Percentiles rank a stretch among this genome's conserved stretches.
Conservation (phyloP, 2,113 vertebrate genomes). For the Mobula birostris region DNA sequence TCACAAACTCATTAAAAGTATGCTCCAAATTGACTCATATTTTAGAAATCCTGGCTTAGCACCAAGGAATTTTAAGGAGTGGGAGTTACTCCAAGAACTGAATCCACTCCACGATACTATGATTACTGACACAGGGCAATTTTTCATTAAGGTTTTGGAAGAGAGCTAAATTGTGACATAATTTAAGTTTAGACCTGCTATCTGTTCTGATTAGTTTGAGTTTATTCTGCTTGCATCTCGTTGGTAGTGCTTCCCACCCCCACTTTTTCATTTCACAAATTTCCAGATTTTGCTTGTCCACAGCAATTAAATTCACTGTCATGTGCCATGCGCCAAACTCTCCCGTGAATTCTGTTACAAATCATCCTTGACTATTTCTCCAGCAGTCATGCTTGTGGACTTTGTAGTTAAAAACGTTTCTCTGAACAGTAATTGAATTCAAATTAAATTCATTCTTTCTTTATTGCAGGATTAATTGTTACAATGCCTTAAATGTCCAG, state of each 20-base stretch:
- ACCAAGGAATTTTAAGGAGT: conserved; percentile 11
- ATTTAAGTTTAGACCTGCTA: neutral
- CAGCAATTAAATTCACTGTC: conserved; percentile 19
- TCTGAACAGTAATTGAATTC: neutral
- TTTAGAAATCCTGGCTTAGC: conserved; percentile 14
- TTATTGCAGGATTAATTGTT: conserved; percentile 91
- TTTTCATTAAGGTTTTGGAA: conserved; percentile 11
- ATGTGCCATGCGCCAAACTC: neutral
- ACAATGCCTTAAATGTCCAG: conserved; percentile 94
- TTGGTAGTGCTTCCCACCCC: neutral
- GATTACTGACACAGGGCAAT: conserved; percentile 10
- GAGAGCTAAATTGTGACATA: neutral
- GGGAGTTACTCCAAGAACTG: conserved; percentile 24
- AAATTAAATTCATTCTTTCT: conserved; percentile 41
- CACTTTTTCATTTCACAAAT: neutral
- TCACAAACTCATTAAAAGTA: neutral
- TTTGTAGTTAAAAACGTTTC: neutral
- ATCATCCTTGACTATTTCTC: neutral
- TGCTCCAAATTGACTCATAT: conserved; percentile 21
- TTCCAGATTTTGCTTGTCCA: neutral
- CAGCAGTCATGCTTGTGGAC: neutral
- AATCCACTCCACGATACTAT: neutral
- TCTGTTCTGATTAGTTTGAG: neutral
- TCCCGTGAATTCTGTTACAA: neutral
- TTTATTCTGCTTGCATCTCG: neutral